These are phyloP conservation scores for Eira barbara DNA, from an alignment of 2,113 vertebrate species.

Conservation along the genomic window DNA sequence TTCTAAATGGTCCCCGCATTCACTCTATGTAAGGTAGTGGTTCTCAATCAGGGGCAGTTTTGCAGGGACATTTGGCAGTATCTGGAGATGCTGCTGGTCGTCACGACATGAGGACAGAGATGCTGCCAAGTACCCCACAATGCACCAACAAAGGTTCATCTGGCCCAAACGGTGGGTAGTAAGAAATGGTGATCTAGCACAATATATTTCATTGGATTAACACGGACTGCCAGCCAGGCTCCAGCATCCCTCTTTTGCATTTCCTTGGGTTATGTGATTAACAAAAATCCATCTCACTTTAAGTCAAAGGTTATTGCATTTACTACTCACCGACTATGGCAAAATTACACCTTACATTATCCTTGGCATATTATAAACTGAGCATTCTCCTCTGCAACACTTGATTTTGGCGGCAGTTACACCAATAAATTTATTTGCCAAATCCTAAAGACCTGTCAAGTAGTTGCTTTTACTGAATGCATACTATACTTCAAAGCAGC, in stretches of 20 bases:
- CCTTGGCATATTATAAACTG: not conserved
- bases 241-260: not conserved
- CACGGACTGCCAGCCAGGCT: not conserved
- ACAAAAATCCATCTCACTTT: not conserved
- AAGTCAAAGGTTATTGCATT: not conserved
- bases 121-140: not conserved
- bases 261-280: not conserved
- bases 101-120: not conserved
- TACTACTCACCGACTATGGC: not conserved
- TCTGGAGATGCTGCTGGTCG: not conserved
- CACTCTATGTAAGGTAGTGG: not conserved
- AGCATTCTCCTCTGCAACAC: not conserved
- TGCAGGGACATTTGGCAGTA: not conserved
- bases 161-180: not conserved
- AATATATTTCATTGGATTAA: not conserved
- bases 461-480: not conserved
- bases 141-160: not conserved
- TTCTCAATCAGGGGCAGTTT: not conserved
- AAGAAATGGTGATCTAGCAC: not conserved
- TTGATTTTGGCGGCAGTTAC: not conserved
- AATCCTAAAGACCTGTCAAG: not conserved
- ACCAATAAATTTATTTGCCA: not conserved
- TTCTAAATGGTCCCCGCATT: not conserved
- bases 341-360: not conserved
- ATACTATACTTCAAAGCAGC: not conserved